phyloP scores from a whole-genome alignment of 2,113 vertebrate species.

The Butastur rufipennis region DNA sequence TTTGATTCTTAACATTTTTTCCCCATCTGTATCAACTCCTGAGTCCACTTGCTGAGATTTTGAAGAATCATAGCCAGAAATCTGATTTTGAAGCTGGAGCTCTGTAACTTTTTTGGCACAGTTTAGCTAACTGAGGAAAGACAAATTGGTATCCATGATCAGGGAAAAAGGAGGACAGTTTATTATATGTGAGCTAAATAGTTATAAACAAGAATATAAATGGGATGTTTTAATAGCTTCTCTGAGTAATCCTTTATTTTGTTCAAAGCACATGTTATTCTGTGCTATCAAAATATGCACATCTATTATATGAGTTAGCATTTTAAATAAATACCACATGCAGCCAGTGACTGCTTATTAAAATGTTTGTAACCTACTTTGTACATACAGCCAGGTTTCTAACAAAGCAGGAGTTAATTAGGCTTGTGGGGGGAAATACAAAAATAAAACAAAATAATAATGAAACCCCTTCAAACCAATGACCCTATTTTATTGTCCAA shows the following conservation, averaged over 20 bases:
- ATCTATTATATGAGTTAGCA: neutral
- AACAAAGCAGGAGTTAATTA: neutral
- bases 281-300: neutral
- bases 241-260: neutral
- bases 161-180: neutral
- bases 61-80: neutral
- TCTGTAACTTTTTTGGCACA: neutral
- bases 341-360: neutral
- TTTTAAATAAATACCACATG: neutral
- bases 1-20: neutral
- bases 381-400: neutral
- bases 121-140: neutral
- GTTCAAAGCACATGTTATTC: neutral
- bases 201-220: neutral
- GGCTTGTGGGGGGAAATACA: neutral
- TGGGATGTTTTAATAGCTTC: neutral
- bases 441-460: neutral
- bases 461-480: neutral
- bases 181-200: neutral
- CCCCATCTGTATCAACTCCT: neutral
- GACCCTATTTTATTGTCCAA: neutral
- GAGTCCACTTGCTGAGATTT: neutral
- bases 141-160: neutral
- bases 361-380: neutral
- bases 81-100: neutral